Conservation (phyloP, 2,888 invertebrate genomes). For the Lasioglossum calceatum region DNA sequence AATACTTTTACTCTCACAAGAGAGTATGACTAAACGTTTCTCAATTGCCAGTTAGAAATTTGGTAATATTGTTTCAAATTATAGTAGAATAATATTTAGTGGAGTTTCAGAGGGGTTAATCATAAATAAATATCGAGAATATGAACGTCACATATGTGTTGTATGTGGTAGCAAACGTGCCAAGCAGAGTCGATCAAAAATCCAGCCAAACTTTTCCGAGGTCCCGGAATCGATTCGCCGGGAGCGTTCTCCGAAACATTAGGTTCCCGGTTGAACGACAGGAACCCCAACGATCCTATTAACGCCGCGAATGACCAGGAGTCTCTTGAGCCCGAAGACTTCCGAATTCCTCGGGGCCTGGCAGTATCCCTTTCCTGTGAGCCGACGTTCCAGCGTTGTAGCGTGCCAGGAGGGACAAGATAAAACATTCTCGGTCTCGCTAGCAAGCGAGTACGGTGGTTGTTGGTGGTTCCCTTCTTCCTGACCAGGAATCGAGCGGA, state of each 20-base stretch:
- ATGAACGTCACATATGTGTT: too few relatives aligned
- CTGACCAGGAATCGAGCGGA: background rate
- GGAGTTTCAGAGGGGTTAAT: background rate
- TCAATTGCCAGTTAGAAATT: too few relatives aligned
- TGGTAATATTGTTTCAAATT: too few relatives aligned
- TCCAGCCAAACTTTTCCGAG: background rate
- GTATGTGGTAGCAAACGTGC: background rate
- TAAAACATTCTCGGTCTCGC: conserved; percentile 40
- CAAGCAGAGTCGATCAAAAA: background rate
- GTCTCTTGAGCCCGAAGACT: conserved; percentile 29
- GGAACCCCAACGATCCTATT: conserved; percentile 8
- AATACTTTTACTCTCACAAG: too few relatives aligned
- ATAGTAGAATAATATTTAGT: too few relatives aligned
- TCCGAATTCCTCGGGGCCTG: conserved; percentile 45
- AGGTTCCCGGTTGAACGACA: background rate
- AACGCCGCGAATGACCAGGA: background rate
- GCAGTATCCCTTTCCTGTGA: background rate
- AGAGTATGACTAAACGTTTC: too few relatives aligned
- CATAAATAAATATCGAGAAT: background rate
- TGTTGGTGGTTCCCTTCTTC: conserved; percentile 24
- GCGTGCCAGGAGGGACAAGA: conserved; percentile 50
- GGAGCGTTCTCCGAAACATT: background rate
- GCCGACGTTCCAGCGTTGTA: conserved; percentile 44
- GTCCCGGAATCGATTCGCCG: background rate
- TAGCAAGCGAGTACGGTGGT: conserved; percentile 9